Percentiles rank a stretch among this genome's conserved stretches.
Evolutionary conservation across 2,113 vertebrate genomes (phyloP).

Genomic region (Holacanthus passer): DNA sequence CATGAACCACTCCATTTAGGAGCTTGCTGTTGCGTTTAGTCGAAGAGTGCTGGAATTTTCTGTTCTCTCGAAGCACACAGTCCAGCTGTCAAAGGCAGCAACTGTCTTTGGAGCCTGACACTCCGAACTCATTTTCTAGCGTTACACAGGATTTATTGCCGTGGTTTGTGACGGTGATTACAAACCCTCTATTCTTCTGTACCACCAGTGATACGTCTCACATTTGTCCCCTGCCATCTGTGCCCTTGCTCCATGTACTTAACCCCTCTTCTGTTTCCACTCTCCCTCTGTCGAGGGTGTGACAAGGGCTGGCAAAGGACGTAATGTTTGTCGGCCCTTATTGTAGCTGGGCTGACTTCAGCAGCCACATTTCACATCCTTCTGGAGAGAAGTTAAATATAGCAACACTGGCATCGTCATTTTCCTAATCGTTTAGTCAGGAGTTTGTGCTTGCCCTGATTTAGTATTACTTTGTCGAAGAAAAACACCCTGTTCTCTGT

Average conservation of each 20-base stretch:
- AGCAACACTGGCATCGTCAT: constrained; percentile 59
- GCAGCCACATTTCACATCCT: constrained; percentile 74
- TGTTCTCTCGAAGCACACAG: background rate
- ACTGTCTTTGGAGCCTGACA: constrained; percentile 68
- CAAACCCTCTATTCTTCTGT: constrained; percentile 78
- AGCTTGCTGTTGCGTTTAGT: constrained; percentile 6
- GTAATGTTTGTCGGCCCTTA: constrained; percentile 71
- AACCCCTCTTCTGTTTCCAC: constrained; percentile 68
- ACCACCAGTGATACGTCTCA: constrained; percentile 44
- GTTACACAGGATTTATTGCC: constrained; percentile 54
- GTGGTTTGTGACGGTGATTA: constrained; percentile 52
- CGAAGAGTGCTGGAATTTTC: constrained; percentile 25
- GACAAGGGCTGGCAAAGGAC: constrained; percentile 68
- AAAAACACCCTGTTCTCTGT: constrained; percentile 45
- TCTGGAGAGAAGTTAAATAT: constrained; percentile 75
- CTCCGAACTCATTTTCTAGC: constrained; percentile 44
- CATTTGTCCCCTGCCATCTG: constrained; percentile 80
- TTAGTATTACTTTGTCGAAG: constrained; percentile 42
- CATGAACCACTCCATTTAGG: constrained; percentile 5
- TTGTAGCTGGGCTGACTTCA: constrained; percentile 62
- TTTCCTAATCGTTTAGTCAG: constrained; percentile 76
- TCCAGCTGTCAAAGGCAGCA: constrained; percentile 75
- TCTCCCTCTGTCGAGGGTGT: constrained; percentile 60
- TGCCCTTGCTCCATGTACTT: constrained; percentile 69
- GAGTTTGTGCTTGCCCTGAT: constrained; percentile 52